These are phyloP conservation scores for Tholera decimalis DNA, from an alignment of 2,888 invertebrate species.

Conservation along the genomic window DNA sequence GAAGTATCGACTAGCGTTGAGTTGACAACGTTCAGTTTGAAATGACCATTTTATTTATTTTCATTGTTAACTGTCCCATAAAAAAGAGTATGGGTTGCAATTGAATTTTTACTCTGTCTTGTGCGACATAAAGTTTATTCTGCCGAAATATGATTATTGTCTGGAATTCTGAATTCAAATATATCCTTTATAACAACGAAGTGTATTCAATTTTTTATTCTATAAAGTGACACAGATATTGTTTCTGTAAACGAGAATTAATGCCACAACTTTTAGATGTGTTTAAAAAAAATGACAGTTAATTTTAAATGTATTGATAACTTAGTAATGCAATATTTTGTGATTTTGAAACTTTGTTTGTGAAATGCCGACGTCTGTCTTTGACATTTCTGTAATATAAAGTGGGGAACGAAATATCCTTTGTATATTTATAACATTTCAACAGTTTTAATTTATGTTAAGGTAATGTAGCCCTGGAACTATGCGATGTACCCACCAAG, in stretches of 20 bases:
- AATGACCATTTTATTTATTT: too few relatives aligned
- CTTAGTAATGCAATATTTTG: slow-evolving; percentile 52
- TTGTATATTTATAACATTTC: slow-evolving; percentile 3
- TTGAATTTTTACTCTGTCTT: background rate
- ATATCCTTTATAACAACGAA: slow-evolving; percentile 66
- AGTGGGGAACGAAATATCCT: background rate
- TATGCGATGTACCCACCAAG: slow-evolving; percentile 56
- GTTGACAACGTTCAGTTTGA: too few relatives aligned
- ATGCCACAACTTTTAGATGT: slow-evolving; percentile 30
- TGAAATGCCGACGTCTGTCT: slow-evolving; percentile 19
- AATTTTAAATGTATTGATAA: slow-evolving; percentile 30
- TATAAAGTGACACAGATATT: slow-evolving; percentile 64
- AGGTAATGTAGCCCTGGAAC: slow-evolving; percentile 18
- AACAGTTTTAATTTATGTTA: slow-evolving; percentile 24
- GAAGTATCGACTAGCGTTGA: background rate
- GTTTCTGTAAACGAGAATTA: slow-evolving; percentile 18
- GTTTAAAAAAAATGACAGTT: slow-evolving; percentile 19
- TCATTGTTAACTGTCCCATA: background rate
- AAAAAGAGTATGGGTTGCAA: background rate
- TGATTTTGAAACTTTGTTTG: slow-evolving; percentile 56
- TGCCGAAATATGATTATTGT: background rate
- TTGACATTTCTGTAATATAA: slow-evolving; percentile 22
- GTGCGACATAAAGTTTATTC: background rate
- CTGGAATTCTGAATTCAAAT: background rate
- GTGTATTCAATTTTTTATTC: slow-evolving; percentile 47